Conservation (phyloP, 2,888 invertebrate genomes). For the Drosophila anomalata region DNA sequence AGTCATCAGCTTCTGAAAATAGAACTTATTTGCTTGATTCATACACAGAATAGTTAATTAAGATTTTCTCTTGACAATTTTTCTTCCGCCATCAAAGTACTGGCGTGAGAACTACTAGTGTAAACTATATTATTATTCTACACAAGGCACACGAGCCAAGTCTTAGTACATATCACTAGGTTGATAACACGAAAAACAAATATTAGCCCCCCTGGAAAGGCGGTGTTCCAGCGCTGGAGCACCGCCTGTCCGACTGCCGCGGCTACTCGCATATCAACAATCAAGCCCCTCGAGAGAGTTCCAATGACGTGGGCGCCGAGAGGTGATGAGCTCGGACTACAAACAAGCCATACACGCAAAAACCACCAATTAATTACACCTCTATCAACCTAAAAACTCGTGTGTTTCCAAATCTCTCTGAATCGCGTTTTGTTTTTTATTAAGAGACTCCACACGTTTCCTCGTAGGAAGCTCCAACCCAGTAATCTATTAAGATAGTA, state of each 20-base stretch:
- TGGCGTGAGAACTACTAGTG: neutral
- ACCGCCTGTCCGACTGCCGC: slow-evolving; percentile 29
- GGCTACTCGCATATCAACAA: neutral
- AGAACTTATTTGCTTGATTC: neutral
- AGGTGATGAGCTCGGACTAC: slow-evolving; percentile 1
- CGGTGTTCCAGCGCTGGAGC: slow-evolving; percentile 24
- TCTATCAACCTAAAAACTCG: slow-evolving; percentile 17
- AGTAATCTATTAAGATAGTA: neutral
- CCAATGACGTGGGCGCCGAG: slow-evolving; percentile 13
- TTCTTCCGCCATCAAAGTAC: neutral
- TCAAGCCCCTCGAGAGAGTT: neutral
- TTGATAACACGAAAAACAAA: slow-evolving; percentile 19
- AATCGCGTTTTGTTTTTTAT: slow-evolving; percentile 15
- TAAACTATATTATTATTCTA: slow-evolving; percentile 1
- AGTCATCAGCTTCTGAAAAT: too few relatives aligned
- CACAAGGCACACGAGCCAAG: neutral
- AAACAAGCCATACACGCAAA: neutral
- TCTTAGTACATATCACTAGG: slow-evolving; percentile 13
- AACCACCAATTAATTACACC: slow-evolving; percentile 8
- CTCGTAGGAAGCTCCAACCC: slow-evolving; percentile 3
- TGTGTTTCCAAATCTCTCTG: slow-evolving; percentile 16
- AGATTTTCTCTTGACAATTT: neutral
- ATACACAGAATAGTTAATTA: neutral
- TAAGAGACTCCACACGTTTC: slow-evolving; percentile 14
- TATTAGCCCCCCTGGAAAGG: slow-evolving; percentile 40